Evolutionary conservation across 2,113 vertebrate species (phyloP), one percentile per base, ranked within the genome.

Genomic region (Osmerus mordax): DNA sequence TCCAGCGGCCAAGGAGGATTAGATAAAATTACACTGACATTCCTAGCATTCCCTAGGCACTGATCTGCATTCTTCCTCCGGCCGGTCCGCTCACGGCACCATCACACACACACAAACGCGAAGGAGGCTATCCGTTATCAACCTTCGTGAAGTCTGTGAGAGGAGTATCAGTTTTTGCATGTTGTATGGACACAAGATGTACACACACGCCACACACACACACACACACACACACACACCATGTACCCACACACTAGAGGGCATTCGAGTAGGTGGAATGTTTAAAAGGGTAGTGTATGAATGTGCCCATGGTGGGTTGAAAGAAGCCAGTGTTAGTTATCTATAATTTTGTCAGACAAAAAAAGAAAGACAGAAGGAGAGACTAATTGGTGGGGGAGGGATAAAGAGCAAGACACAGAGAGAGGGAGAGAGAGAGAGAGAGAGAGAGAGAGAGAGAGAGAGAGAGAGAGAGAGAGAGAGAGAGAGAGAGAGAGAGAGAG

Each of bases 31-130:
- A 84, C 86, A 78, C 85, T 73, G 84, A 86, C 88, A 91, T 91
- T 91, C 90, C 86, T 89, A 77, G 83, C 86, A 91, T 91, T 90
- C 90, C 80, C 86, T 69, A 58, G 60, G 61, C 79, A 32, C 80
- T 86, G 90, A 86, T 87, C 85, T 87, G 84, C 88, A 91, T 90
- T 89, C 81, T 86, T 89, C 74, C 69, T 59, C 70, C 81, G 85
- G 79, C 69, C 82, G 79, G 74, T 83, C 75, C 75, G 77, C 83
- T 86, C 83, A 87, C 86, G 84, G 81, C 83, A 76, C 67, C 28
- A 69, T 77, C 69, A 73, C 64, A 25, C 59, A 78, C 64, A 70
- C 67, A 67, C 68, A 62, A 76, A 73, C 77, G 66, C 65, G 2
- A 47, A 47, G 41, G 23, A 4, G 23, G 0, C 23, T 62, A 29